Percentiles rank a stretch among this genome's conserved stretches.
Conservation (phyloP, 2,113 vertebrate genomes). For the Mirounga angustirostris region DNA sequence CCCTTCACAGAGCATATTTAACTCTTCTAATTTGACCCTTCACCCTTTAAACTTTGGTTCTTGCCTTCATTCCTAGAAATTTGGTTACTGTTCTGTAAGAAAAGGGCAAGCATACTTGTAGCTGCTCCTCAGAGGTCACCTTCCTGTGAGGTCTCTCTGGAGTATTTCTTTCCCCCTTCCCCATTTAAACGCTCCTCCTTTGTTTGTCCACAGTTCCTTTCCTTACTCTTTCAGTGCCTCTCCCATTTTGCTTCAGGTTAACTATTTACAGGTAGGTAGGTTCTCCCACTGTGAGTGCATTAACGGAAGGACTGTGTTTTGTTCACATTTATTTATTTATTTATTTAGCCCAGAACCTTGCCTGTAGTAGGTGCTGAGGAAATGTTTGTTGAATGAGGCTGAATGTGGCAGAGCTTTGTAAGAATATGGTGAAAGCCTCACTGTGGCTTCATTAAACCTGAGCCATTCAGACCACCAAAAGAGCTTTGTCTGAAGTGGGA, state of each 20-base stretch:
- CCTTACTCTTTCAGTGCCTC: not conserved
- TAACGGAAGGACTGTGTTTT: not conserved
- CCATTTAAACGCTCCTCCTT: not conserved
- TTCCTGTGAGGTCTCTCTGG: not conserved
- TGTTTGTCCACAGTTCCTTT: not conserved
- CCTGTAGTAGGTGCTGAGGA: not conserved
- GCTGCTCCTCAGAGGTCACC: not conserved
- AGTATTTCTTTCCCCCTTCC: not conserved
- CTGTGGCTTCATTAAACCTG: not conserved
- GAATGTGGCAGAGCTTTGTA: not conserved
- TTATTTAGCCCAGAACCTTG: not conserved
- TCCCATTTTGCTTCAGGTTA: not conserved
- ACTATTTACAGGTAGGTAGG: not conserved
- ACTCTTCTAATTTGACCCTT: not conserved
- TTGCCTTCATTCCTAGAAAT: not conserved
- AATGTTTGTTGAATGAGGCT: not conserved
- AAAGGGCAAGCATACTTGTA: not conserved
- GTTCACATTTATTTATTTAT: not conserved
- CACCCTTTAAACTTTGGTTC: not conserved
- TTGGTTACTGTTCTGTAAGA: not conserved
- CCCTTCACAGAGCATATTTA: not conserved
- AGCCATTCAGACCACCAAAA: not conserved
- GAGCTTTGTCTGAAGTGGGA: not conserved
- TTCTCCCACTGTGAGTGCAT: not conserved
- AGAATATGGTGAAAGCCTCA: not conserved